Evolutionary conservation across 2,113 vertebrate genomes (phyloP), one percentile per base, ranked within the genome.

Genomic region (Psilopogon haemacephalus): DNA sequence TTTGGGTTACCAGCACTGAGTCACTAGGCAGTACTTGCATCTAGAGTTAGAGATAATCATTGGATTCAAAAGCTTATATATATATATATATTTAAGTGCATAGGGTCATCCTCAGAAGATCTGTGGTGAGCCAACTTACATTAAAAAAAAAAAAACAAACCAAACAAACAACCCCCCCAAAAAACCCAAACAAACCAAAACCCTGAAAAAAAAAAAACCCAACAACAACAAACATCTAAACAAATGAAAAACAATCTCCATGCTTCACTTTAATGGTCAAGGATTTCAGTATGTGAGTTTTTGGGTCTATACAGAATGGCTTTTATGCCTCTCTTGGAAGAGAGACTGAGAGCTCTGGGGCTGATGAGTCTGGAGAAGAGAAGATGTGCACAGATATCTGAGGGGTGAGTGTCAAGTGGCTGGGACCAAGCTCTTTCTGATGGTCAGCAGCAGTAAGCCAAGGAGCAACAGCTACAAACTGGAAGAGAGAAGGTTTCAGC

Each of bases 41-140:
- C 21, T 37, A 17, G 40, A 70, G 8, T 55, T 74, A 67, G 2
- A 33, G 23, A 50, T 59, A 30, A 19, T 84, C 70, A 52, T 3
- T 23, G 28, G 6, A 52, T 77, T 65, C 46, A 83, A 33, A 59
- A 77, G 15, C 6, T 59, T 85, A 12, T 20, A 80, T 65, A n/a
- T n/a, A n/a, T n/a, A n/a, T n/a, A n/a, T n/a, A n/a, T n/a, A n/a
- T n/a, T n/a, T n/a, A 67, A 54, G 15, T 67, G 33, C 8, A 14
- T 50, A 44, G 17, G 18, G 59, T 4, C n/a, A 80, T 79, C 23
- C 33, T 74, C 40, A 65, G 27, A 73, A 63, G 9, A 58, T 13
- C 21, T 0, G 0, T 24, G 15, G 30, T 0, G 1, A 26, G 67
- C 30, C 27, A 54, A 19, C 17, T 71, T 86, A n/a, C 2, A 28